A percentile compares a stretch with the other conserved stretches of the same genome.
These are phyloP conservation scores for Adelosebastes latens DNA, from an alignment of 2,797 vertebrate species.

Conservation along the genomic window DNA sequence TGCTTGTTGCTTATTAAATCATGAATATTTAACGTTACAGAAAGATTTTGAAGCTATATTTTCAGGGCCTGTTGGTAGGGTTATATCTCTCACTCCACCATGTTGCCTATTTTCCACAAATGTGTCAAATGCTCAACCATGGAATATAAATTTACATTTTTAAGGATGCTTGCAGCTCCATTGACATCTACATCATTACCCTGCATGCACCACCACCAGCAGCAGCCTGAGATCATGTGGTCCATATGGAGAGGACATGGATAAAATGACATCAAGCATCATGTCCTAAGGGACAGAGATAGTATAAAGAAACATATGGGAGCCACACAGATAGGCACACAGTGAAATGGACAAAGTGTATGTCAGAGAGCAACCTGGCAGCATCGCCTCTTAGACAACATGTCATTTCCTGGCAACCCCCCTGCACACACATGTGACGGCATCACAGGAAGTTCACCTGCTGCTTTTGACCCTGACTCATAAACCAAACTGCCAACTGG, in stretches of 20 bases:
- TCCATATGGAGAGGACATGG: not conserved
- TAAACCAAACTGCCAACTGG: conserved; percentile 44
- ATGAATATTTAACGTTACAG: not conserved
- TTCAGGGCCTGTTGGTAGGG: not conserved
- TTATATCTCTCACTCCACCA: not conserved
- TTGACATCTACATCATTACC: not conserved
- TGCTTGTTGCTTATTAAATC: not conserved
- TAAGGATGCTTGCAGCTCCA: not conserved
- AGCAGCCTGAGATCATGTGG: not conserved
- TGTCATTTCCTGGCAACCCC: conserved; percentile 52
- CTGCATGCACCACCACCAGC: not conserved
- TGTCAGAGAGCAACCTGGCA: conserved; percentile 30
- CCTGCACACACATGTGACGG: conserved; percentile 21
- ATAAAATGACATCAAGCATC: not conserved
- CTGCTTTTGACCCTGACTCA: conserved; percentile 68
- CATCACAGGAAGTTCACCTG: conserved; percentile 60
- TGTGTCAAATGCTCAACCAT: not conserved
- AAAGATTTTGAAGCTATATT: not conserved
- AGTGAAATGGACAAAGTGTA: not conserved
- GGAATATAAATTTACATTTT: not conserved
- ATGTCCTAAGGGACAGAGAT: not conserved
- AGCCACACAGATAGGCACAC: conserved; percentile 1
- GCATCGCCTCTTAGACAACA: conserved; percentile 3
- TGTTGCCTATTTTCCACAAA: not conserved
- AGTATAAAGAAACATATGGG: not conserved